phyloP scores from a whole-genome alignment of 2,113 vertebrate genomes.

The Mionectes macconnelli region DNA sequence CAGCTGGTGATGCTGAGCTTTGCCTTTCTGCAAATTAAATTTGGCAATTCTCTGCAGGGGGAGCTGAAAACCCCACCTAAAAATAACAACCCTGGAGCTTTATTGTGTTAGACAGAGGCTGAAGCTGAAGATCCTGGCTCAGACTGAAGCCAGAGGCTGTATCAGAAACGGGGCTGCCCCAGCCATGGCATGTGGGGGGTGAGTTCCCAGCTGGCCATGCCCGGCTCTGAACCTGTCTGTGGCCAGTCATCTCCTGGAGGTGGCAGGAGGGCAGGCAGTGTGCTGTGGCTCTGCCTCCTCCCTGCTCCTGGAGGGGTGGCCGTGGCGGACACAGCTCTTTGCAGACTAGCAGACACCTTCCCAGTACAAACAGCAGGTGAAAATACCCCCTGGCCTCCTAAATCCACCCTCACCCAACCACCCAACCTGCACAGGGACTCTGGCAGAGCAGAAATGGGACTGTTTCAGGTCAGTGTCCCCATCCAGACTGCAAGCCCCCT shows the following conservation, averaged over 20 bases:
- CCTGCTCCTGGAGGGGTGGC: background rate
- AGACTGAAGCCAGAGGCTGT: background rate
- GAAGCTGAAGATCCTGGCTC: background rate
- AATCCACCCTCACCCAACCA: background rate
- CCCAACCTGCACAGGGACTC: background rate
- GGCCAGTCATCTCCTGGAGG: background rate
- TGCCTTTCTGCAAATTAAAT: background rate
- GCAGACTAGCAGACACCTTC: background rate
- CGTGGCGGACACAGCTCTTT: background rate
- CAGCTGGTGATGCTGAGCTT: background rate
- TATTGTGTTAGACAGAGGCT: background rate
- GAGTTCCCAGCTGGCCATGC: rapidly evolving
- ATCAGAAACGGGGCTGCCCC: rapidly evolving
- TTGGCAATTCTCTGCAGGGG: rapidly evolving
- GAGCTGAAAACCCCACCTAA: background rate
- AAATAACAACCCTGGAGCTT: background rate
- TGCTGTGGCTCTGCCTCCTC: background rate
- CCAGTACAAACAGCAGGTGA: background rate
- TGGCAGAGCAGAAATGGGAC: background rate
- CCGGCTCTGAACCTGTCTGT: background rate
- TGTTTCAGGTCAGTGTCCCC: background rate
- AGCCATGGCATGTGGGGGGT: rapidly evolving
- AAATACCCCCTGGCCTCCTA: background rate
- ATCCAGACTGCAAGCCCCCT: background rate
- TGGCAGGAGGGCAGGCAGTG: background rate